Percentiles rank a stretch among this genome's conserved stretches.
phyloP scores from a whole-genome alignment of 1,140 invertebrate species.

The Trigoniulus corallinus region DNA sequence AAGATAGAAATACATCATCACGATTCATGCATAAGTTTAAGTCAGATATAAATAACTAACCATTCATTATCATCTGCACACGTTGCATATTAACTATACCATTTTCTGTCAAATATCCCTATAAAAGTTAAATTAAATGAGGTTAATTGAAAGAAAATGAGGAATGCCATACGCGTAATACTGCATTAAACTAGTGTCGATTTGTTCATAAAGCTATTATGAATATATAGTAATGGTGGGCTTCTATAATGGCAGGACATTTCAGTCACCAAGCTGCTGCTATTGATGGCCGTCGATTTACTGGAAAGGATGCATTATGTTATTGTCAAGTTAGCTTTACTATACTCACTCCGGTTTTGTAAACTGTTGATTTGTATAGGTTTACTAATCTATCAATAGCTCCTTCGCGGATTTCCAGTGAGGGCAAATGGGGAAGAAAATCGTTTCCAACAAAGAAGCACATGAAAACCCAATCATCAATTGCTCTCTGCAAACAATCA shows the following conservation, averaged over 20 bases:
- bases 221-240: too few species aligned
- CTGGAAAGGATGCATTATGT: too few species aligned
- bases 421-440: constrained; percentile 95
- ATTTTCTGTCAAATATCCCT: constrained; percentile 90
- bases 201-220: too few species aligned
- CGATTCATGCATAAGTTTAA: too few species aligned
- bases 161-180: background rate
- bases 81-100: constrained; percentile 81
- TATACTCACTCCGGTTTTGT: constrained; percentile 63
- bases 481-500: constrained; percentile 43
- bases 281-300: constrained; percentile 5
- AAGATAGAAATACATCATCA: background rate
- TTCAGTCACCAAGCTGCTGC: too few species aligned
- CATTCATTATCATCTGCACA: constrained; percentile 79
- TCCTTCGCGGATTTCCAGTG: constrained; percentile 92
- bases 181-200: too few species aligned
- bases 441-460: constrained; percentile 99
- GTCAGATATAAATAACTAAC: constrained; percentile 18
- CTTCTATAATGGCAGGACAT: too few species aligned
- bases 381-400: constrained; percentile 89
- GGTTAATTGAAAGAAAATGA: background rate
- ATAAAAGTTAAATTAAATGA: constrained; percentile 15
- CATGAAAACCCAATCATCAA: constrained; percentile 99
- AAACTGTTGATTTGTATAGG: constrained; percentile 89
- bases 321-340: too few species aligned